These are phyloP conservation scores for Sarcophaga caerulescens DNA, from an alignment of 2,888 invertebrate genomes.

Conservation along the genomic window DNA sequence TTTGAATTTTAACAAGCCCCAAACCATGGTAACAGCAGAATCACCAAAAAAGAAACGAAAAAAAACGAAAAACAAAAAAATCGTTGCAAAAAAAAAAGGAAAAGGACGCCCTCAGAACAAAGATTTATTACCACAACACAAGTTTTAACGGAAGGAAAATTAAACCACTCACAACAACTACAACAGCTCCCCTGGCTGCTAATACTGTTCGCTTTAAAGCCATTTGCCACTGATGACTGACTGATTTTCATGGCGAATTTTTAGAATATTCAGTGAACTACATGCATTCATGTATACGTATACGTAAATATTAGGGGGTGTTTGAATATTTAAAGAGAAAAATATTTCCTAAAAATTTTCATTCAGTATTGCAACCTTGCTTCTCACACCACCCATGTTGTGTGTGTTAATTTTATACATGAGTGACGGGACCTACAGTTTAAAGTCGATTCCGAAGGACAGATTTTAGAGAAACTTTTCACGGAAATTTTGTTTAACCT, in stretches of 20 bases:
- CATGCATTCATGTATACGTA: too few relatives aligned
- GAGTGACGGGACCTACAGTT: too few relatives aligned
- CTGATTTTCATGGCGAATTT: constrained; percentile 10
- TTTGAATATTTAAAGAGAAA: too few relatives aligned
- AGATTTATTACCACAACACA: constrained; percentile 52
- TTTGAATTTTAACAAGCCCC: constrained; percentile 23
- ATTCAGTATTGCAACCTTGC: too few relatives aligned
- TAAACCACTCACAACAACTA: not conserved
- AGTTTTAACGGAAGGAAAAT: constrained; percentile 5
- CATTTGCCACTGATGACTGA: constrained; percentile 15
- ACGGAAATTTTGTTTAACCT: too few relatives aligned
- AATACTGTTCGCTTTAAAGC: not conserved
- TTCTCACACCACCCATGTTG: too few relatives aligned
- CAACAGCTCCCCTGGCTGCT: not conserved
- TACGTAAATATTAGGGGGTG: too few relatives aligned
- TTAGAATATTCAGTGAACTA: not conserved
- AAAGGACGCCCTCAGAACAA: not conserved
- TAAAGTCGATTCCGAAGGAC: too few relatives aligned
- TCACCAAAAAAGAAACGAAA: not conserved
- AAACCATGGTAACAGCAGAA: constrained; percentile 34
- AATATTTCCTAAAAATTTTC: too few relatives aligned
- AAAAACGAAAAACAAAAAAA: not conserved
- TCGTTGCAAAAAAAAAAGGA: too few relatives aligned
- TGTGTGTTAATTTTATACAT: too few relatives aligned
- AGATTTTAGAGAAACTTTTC: too few relatives aligned